Percentiles rank a stretch among this genome's conserved stretches.
These are phyloP conservation scores for Hippoglossus stenolepis DNA, from an alignment of 2,113 vertebrate genomes.

Conservation along the genomic window DNA sequence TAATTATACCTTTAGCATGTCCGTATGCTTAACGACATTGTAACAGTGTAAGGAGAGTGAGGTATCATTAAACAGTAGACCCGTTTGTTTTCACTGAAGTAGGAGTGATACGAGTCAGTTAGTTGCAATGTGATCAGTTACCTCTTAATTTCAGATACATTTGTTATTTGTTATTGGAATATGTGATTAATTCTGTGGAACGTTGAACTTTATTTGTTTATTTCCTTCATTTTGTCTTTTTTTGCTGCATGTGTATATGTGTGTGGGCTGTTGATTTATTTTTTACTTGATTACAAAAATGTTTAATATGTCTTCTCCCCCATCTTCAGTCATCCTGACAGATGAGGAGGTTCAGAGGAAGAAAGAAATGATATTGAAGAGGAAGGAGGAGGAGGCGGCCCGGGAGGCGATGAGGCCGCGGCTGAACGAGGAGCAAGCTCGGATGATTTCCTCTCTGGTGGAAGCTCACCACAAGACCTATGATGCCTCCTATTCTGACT, in stretches of 20 bases:
- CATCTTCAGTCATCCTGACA: constrained; percentile 90
- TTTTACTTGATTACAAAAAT: not conserved
- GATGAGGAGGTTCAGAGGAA: constrained; percentile 98
- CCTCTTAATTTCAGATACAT: no score
- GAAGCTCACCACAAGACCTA: constrained; percentile 97
- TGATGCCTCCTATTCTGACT: constrained; percentile 93
- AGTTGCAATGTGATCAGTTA: no score
- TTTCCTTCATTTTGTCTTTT: not conserved
- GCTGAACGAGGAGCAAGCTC: constrained; percentile 91
- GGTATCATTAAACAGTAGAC: no score
- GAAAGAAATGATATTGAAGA: constrained; percentile 92
- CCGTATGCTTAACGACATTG: not conserved
- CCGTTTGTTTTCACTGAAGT: no score
- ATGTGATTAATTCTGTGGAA: no score
- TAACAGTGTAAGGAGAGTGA: not conserved
- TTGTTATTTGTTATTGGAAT: no score
- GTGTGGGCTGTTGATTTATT: not conserved
- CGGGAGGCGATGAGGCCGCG: constrained; percentile 90
- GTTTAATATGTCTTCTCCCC: not conserved
- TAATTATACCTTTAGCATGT: not conserved
- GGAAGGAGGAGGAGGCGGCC: constrained; percentile 95
- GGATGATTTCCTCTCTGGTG: constrained; percentile 87
- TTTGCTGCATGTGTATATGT: not conserved
- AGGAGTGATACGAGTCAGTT: no score
- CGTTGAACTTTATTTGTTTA: not conserved